Percentiles rank a stretch among this genome's conserved stretches.
These are phyloP conservation scores for Lasioglossum lativentre DNA, from an alignment of 2,888 invertebrate genomes.

Conservation along the genomic window DNA sequence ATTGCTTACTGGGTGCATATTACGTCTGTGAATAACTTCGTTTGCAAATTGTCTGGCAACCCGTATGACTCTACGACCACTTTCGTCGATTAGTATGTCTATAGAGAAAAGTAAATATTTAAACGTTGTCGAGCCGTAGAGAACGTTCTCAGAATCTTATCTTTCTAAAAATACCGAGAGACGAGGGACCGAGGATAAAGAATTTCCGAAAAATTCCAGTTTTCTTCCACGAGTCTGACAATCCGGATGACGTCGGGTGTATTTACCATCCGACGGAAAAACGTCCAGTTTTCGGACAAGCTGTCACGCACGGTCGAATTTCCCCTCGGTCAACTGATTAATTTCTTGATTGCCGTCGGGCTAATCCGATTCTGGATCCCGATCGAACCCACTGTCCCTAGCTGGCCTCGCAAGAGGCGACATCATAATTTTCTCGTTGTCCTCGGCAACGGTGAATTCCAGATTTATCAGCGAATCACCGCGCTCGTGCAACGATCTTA, in stretches of 20 bases:
- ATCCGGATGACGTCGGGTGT: neutral
- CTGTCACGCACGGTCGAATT: neutral
- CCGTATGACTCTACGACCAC: neutral
- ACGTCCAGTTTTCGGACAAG: neutral
- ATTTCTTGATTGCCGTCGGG: neutral
- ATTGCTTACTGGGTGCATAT: too few relatives aligned
- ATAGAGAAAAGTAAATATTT: neutral
- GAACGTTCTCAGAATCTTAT: neutral
- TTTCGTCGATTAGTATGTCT: neutral
- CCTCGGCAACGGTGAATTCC: slow-evolving; percentile 22
- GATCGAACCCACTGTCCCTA: neutral
- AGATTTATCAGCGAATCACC: slow-evolving; percentile 33
- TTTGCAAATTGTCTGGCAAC: slow-evolving; percentile 1
- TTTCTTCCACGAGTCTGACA: neutral
- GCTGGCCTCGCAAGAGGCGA: slow-evolving; percentile 9
- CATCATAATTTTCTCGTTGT: slow-evolving; percentile 41
- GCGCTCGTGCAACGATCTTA: slow-evolving; percentile 24
- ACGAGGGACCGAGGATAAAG: neutral
- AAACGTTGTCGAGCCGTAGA: neutral
- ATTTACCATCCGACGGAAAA: neutral
- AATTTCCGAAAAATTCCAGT: neutral
- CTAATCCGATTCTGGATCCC: neutral
- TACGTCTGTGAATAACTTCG: neutral
- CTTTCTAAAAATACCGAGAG: neutral
- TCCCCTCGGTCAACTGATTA: neutral